These are phyloP conservation scores for Microtus ochrogaster DNA, from an alignment of 2,113 vertebrate genomes.

Conservation along the genomic window DNA sequence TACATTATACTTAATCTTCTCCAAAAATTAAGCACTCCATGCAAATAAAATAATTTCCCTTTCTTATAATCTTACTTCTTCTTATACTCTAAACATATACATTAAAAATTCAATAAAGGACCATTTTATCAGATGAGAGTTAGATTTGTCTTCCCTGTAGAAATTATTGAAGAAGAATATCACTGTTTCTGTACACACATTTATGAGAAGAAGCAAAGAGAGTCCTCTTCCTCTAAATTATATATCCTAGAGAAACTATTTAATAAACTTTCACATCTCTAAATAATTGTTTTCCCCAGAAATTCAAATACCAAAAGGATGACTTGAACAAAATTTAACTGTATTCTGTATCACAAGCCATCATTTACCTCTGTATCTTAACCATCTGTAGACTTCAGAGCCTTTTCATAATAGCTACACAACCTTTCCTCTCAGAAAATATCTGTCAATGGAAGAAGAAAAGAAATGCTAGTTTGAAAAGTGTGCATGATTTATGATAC, in stretches of 20 bases:
- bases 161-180: background rate
- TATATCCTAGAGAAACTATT: background rate
- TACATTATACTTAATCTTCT: background rate
- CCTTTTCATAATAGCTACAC: background rate
- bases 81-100: background rate
- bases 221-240: slow-evolving; percentile 25
- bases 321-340: background rate
- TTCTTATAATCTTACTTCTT: background rate
- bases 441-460: background rate
- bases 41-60: background rate
- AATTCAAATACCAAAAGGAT: background rate
- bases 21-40: background rate
- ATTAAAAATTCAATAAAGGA: slow-evolving; percentile 4
- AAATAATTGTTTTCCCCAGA: background rate
- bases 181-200: background rate
- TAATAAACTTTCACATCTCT: background rate
- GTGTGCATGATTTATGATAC: background rate
- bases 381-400: background rate
- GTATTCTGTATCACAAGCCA: background rate
- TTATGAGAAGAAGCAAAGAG: background rate
- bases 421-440: background rate
- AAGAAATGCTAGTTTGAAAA: rapidly evolving
- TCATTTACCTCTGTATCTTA: background rate
- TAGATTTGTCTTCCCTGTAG: background rate
- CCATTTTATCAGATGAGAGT: background rate